Evolutionary conservation across 1,140 invertebrate genomes (phyloP), one percentile per base, ranked within the genome.

Genomic region (Sinonovacula constricta): DNA sequence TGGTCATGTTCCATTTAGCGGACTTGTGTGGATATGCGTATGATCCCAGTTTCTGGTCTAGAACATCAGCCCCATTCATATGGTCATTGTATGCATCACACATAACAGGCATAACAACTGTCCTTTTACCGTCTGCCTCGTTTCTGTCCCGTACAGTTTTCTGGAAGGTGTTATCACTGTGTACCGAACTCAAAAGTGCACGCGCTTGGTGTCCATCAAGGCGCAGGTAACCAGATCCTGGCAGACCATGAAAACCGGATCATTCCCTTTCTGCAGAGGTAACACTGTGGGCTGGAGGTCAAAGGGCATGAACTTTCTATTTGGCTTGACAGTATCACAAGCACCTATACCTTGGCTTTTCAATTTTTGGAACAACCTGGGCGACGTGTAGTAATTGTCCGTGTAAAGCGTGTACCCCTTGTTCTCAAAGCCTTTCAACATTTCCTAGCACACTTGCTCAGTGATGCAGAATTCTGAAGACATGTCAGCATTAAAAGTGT

Each of bases 161-260:
- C n/a, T n/a, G n/a, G n/a, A n/a, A n/a, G n/a, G n/a, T n/a, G n/a
- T n/a, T n/a, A n/a, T n/a, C n/a, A n/a, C n/a, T n/a, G n/a, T n/a
- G n/a, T n/a, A n/a, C n/a, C n/a, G n/a, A 22, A 56, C 66, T 72
- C 34, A 39, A 28, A 79, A 62, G 26, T 60, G 54, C n/a, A 79
- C 67, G 3, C 68, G n/a, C 26, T 79, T 79, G 1, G 54, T 72
- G 49, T 79, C 77, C 18, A 54, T n/a, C 77, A 70, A 68, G 24
- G 68, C 54, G 60, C 59, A 79, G 4, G 51, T 69, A 0, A 79
- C 57, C 3, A 72, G 30, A n/a, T n/a, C n/a, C n/a, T n/a, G n/a
- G n/a, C n/a, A n/a, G n/a, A n/a, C n/a, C n/a, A n/a, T n/a, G n/a
- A n/a, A n/a, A n/a, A n/a, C n/a, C n/a, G n/a, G n/a, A n/a, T n/a